Percentiles rank a stretch among this genome's conserved stretches.
phyloP scores from a whole-genome alignment of 1,140 invertebrate species.

The Episyrphus balteatus region DNA sequence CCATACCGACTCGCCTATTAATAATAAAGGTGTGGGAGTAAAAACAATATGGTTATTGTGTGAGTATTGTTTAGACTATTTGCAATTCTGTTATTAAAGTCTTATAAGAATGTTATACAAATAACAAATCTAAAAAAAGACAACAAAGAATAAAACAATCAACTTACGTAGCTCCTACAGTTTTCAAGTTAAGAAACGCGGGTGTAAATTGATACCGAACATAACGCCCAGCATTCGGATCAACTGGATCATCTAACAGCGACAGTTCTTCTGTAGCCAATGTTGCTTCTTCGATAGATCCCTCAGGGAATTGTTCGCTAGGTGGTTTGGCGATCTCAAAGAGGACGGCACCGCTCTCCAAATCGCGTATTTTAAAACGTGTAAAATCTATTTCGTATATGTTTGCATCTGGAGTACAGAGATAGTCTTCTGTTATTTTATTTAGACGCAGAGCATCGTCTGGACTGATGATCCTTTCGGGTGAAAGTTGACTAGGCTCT shows the following conservation, averaged over 20 bases:
- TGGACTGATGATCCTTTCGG: conserved; percentile 37
- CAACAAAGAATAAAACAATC: background rate
- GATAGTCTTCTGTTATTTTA: conserved; percentile 59
- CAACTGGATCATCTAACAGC: conserved; percentile 45
- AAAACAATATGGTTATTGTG: too few relatives aligned
- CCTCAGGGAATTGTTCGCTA: conserved; percentile 45
- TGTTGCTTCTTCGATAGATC: conserved; percentile 44
- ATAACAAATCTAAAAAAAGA: too few relatives aligned
- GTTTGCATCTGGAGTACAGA: conserved; percentile 91
- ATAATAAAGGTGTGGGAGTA: too few relatives aligned
- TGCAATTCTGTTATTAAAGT: too few relatives aligned
- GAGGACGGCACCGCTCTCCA: conserved; percentile 82
- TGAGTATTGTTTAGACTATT: too few relatives aligned
- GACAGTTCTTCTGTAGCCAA: conserved; percentile 44
- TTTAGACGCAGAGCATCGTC: conserved; percentile 51
- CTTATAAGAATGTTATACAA: too few relatives aligned
- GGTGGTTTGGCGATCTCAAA: conserved; percentile 96
- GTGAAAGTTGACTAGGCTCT: too few relatives aligned
- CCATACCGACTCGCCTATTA: too few relatives aligned
- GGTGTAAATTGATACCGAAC: conserved; percentile 96
- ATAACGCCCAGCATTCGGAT: conserved; percentile 88
- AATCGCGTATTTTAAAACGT: conserved; percentile 90
- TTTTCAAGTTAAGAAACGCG: conserved; percentile 89
- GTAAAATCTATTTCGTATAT: conserved; percentile 97
- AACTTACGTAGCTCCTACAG: conserved; percentile 83